A percentile compares a stretch with the other conserved stretches of the same genome.
phyloP scores from a whole-genome alignment of 2,888 invertebrate species.

The Macropis europaea region DNA sequence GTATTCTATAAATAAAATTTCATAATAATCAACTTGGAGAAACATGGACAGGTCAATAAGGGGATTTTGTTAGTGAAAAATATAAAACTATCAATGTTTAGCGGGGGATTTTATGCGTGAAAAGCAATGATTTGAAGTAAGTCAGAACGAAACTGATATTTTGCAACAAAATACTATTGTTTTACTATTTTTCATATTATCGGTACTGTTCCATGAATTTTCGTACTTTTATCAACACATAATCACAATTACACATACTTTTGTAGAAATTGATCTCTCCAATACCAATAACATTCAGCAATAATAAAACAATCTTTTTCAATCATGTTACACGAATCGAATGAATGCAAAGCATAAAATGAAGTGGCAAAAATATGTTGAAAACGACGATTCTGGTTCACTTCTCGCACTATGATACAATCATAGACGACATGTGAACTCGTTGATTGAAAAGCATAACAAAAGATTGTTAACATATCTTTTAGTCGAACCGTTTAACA shows the following conservation, averaged over 20 bases:
- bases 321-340: slow-evolving; percentile 3
- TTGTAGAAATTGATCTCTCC: too few relatives aligned
- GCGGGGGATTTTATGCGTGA: background rate
- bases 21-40: slow-evolving; percentile 8
- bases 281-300: slow-evolving; percentile 20
- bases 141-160: background rate
- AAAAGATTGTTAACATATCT: slow-evolving; percentile 41
- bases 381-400: slow-evolving; percentile 12
- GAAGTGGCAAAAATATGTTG: slow-evolving; percentile 12
- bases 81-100: slow-evolving; percentile 7
- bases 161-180: slow-evolving; percentile 10
- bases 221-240: background rate
- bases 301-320: slow-evolving; percentile 10
- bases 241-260: background rate
- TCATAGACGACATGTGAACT: slow-evolving; percentile 15
- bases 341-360: slow-evolving; percentile 24
- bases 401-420: slow-evolving; percentile 28
- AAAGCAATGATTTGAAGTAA: slow-evolving; percentile 5
- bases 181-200: slow-evolving; percentile 14
- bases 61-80: slow-evolving; percentile 8
- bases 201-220: background rate
- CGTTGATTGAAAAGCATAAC: slow-evolving; percentile 29
- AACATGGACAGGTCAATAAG: slow-evolving; percentile 24
- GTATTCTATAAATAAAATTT: slow-evolving; percentile 21
- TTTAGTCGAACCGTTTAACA: slow-evolving; percentile 23